phyloP scores from a whole-genome alignment of 2,113 vertebrate genomes.

The Zapornia atra region DNA sequence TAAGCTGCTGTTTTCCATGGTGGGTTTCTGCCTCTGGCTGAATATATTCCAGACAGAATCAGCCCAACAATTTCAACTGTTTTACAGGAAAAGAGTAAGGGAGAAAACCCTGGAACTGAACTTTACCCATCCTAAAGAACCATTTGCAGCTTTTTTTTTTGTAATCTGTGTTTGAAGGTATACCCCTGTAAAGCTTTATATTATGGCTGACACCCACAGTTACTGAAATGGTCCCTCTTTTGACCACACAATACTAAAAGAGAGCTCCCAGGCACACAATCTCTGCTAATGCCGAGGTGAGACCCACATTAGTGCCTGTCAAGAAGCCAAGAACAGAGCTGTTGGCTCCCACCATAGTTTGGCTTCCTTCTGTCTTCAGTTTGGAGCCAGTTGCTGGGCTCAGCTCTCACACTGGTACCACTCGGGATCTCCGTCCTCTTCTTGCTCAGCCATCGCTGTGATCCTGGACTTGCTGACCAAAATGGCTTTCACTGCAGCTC shows the following conservation, averaged over 20 bases:
- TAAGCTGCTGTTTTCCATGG: background rate
- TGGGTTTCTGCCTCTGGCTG: background rate
- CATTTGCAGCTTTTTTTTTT: background rate
- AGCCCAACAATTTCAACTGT: background rate
- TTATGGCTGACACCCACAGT: background rate
- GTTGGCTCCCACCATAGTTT: background rate
- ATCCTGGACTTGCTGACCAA: background rate
- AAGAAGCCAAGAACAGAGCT: background rate
- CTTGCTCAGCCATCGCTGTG: fast-evolving
- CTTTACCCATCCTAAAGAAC: background rate
- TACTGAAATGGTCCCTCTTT: background rate
- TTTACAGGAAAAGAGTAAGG: background rate
- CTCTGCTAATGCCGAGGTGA: background rate
- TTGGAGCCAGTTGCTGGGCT: background rate
- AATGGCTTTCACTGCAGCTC: background rate
- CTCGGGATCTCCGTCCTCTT: background rate
- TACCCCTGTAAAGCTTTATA: background rate
- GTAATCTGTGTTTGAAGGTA: background rate
- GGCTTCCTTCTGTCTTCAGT: background rate
- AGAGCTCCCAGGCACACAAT: background rate
- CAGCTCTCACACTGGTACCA: background rate
- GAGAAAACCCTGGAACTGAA: background rate
- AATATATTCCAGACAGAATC: background rate
- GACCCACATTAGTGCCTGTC: background rate
- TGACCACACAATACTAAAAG: background rate